Evolutionary conservation across 2,888 invertebrate genomes (phyloP).

Genomic region (Nephrotoma appendiculata): DNA sequence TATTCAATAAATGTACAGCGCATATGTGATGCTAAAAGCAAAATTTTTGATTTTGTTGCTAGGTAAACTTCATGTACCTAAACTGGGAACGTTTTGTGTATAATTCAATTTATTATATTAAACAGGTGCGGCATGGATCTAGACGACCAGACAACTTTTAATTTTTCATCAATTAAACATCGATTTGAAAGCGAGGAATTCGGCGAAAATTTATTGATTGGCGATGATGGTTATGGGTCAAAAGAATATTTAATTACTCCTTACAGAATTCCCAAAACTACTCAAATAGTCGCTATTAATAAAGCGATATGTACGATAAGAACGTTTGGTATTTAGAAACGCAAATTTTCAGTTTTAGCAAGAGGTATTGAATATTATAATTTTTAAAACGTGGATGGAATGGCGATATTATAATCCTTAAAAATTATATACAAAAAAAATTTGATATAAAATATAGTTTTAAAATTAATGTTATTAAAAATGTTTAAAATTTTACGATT

Average conservation of each 20-base stretch:
- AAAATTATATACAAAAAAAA: too few species aligned
- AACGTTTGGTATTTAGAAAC: slow-evolving; percentile 18
- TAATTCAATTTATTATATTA: neutral
- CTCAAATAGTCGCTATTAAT: too few species aligned
- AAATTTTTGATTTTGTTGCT: slow-evolving; percentile 16
- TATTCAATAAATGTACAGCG: slow-evolving; percentile 18
- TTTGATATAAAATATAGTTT: too few species aligned
- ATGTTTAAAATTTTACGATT: neutral
- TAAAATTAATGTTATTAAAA: too few species aligned
- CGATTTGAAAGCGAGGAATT: too few species aligned
- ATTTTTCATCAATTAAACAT: slow-evolving; percentile 9
- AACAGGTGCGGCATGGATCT: slow-evolving; percentile 17
- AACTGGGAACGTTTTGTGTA: neutral
- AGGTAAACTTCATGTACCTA: neutral
- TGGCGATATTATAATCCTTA: too few species aligned
- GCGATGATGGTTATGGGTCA: neutral
- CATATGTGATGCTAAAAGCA: slow-evolving; percentile 12
- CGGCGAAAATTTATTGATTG: slow-evolving; percentile 1
- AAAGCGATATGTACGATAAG: slow-evolving; percentile 7
- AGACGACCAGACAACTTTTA: slow-evolving; percentile 18
- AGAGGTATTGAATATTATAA: neutral
- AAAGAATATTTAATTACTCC: slow-evolving; percentile 6
- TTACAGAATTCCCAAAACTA: neutral
- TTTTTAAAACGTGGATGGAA: too few species aligned
- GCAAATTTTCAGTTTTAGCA: slow-evolving; percentile 15